These are phyloP conservation scores for Blera fallax DNA, from an alignment of 2,888 invertebrate genomes.

Conservation along the genomic window DNA sequence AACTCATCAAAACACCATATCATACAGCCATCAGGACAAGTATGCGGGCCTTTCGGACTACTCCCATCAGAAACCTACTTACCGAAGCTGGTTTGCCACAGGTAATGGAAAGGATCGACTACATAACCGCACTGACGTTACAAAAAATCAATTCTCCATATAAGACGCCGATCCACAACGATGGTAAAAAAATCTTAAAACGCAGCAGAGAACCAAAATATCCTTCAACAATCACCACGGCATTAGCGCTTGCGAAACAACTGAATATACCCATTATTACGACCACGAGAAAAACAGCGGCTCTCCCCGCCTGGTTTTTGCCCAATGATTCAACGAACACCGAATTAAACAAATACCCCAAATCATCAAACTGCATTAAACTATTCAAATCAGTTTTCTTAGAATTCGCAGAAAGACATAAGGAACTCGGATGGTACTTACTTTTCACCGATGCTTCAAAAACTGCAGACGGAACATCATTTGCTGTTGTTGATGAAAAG, in stretches of 20 bases:
- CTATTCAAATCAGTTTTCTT: no score
- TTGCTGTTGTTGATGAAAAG: constrained; percentile 1
- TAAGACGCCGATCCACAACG: not conserved
- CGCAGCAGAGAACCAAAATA: not conserved
- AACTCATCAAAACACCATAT: not conserved
- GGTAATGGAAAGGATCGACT: not conserved
- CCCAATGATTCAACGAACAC: no score
- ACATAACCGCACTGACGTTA: not conserved
- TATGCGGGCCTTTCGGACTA: not conserved
- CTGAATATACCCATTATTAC: not conserved
- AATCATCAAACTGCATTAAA: no score
- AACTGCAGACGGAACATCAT: not conserved
- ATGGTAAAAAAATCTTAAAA: not conserved
- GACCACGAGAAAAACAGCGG: not conserved
- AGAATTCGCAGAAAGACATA: no score
- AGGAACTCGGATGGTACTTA: not conserved
- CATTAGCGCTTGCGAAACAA: not conserved
- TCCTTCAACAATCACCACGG: not conserved
- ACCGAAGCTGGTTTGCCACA: not conserved
- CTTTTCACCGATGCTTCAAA: constrained; percentile 6
- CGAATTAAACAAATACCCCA: no score
- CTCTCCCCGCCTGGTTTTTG: no score
- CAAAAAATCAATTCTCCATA: not conserved
- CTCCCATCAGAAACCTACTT: not conserved
- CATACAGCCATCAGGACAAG: no score